These are phyloP conservation scores for Phengaris arion DNA, from an alignment of 2,888 invertebrate genomes.

Conservation along the genomic window DNA sequence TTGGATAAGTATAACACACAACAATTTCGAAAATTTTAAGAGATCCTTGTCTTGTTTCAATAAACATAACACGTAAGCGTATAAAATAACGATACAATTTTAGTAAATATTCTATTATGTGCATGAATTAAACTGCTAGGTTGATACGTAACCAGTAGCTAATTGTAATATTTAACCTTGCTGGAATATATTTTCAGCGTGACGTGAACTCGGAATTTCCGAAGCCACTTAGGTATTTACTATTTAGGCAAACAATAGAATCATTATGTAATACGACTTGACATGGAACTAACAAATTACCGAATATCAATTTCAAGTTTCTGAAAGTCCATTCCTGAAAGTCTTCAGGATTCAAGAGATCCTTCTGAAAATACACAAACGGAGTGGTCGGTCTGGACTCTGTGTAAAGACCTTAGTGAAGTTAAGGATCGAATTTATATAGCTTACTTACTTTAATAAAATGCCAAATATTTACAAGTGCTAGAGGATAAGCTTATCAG, in stretches of 20 bases:
- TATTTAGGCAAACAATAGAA: not conserved
- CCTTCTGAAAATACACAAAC: no score
- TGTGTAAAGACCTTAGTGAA: no score
- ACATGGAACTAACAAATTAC: not conserved
- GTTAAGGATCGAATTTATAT: no score
- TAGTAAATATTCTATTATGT: not conserved
- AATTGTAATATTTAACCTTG: slow-evolving; percentile 6
- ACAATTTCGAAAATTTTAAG: no score
- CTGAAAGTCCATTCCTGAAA: not conserved
- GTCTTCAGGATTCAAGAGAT: no score
- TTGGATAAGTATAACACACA: no score
- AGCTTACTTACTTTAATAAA: no score
- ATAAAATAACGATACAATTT: slow-evolving; percentile 2
- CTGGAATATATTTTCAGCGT: not conserved
- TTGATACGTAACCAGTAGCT: not conserved
- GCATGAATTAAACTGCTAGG: not conserved
- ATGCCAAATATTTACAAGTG: no score
- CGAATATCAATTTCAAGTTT: not conserved
- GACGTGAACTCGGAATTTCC: slow-evolving; percentile 22
- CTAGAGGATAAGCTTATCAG: no score
- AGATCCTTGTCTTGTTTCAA: no score
- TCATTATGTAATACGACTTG: not conserved
- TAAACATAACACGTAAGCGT: not conserved
- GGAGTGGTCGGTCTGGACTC: no score
- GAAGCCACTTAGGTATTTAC: not conserved